These are phyloP conservation scores for Gambusia holbrooki DNA, from an alignment of 2,113 vertebrate genomes.

Conservation along the genomic window DNA sequence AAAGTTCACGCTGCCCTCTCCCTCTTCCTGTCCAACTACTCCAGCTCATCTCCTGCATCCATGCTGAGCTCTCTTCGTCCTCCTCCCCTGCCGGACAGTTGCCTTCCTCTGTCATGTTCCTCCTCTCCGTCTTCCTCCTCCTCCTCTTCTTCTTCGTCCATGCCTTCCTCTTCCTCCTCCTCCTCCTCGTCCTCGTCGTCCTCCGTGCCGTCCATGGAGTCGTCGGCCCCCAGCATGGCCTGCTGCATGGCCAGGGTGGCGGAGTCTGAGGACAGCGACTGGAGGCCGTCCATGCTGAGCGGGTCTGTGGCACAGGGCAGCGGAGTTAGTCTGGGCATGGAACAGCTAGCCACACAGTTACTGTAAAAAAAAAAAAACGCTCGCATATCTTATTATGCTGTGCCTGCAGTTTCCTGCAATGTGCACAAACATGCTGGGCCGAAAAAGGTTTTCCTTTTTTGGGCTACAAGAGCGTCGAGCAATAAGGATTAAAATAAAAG, in stretches of 20 bases:
- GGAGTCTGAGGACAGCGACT: constrained; percentile 92
- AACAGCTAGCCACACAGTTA: no score
- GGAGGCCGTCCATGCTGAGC: constrained; percentile 91
- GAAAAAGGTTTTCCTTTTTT: no score
- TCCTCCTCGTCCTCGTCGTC: constrained; percentile 90
- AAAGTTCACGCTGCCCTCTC: constrained; percentile 14
- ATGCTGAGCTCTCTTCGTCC: constrained; percentile 87
- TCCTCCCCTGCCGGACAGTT: constrained; percentile 81
- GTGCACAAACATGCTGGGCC: no score
- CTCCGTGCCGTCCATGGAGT: constrained; percentile 94
- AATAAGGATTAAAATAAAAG: no score
- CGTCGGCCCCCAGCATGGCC: constrained; percentile 92
- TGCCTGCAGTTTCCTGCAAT: no score
- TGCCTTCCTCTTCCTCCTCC: constrained; percentile 77
- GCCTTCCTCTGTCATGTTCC: constrained; percentile 83
- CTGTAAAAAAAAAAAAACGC: no score
- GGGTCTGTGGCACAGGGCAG: constrained; percentile 78
- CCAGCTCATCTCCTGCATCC: constrained; percentile 93
- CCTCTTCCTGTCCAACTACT: constrained; percentile 70
- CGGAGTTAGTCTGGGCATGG: background rate
- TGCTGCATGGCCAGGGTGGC: constrained; percentile 98
- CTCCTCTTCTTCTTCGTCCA: constrained; percentile 81
- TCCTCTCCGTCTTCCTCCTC: constrained; percentile 82
- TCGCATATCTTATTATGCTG: no score
- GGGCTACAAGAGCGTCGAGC: no score